phyloP scores from a whole-genome alignment of 92 coral and sea anemone genomes.

The Epizoanthus stellaris region DNA sequence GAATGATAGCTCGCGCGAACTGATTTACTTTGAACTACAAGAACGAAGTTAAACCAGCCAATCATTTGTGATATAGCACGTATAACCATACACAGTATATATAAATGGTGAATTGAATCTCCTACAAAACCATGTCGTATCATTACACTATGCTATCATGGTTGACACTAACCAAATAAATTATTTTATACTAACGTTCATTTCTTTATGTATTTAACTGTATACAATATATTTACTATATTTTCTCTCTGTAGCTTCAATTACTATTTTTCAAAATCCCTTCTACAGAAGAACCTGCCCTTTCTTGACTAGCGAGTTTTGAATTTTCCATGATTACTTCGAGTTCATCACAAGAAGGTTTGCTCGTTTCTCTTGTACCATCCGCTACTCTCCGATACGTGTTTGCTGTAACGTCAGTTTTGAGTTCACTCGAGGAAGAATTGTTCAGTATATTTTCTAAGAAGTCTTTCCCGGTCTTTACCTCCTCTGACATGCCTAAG shows the following conservation, averaged over 20 bases:
- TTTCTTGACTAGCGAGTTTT: not conserved
- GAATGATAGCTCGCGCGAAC: too few relatives aligned
- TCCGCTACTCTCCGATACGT: not conserved
- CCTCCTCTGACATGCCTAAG: conserved; percentile 15
- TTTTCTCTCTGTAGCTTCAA: not conserved
- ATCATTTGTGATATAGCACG: too few relatives aligned
- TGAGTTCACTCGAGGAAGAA: not conserved
- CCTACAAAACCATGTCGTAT: too few relatives aligned
- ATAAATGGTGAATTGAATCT: too few relatives aligned
- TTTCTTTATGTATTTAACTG: too few relatives aligned
- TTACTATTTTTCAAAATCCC: not conserved
- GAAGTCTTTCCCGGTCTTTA: conserved; percentile 10
- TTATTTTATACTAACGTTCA: too few relatives aligned
- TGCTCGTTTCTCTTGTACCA: not conserved
- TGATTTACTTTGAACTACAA: too few relatives aligned
- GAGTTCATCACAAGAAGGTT: not conserved
- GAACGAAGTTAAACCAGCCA: too few relatives aligned
- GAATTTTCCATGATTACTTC: not conserved
- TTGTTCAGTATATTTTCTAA: not conserved
- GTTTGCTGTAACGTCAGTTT: not conserved
- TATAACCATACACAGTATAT: too few relatives aligned
- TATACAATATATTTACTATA: too few relatives aligned
- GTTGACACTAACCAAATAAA: too few relatives aligned
- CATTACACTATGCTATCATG: too few relatives aligned
- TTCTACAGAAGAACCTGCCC: not conserved